These are phyloP conservation scores for Zaprionus lachaisei DNA, from an alignment of 1,140 invertebrate genomes.

Conservation along the genomic window DNA sequence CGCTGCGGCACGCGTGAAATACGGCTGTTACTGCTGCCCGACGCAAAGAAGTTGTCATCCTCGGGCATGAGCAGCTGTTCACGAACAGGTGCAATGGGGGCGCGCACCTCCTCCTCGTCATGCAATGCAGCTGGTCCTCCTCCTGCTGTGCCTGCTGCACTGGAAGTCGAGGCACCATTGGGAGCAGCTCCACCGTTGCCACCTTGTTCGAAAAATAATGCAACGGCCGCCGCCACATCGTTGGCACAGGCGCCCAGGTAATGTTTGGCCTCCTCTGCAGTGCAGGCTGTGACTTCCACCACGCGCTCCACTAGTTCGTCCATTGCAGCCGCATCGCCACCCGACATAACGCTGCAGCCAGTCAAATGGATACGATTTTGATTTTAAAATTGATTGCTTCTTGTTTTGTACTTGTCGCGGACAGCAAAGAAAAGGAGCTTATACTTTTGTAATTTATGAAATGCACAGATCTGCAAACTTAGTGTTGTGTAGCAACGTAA, in stretches of 20 bases:
- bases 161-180: slow-evolving; percentile 25
- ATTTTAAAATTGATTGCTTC: slow-evolving; percentile 8
- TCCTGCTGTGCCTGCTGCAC: slow-evolving; percentile 6
- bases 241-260: slow-evolving; percentile 74
- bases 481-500: slow-evolving; percentile 29
- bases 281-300: slow-evolving; percentile 75
- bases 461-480: slow-evolving; percentile 29
- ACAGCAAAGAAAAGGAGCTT: slow-evolving; percentile 24
- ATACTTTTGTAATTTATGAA: slow-evolving; percentile 33
- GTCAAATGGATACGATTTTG: slow-evolving; percentile 6
- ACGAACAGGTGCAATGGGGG: slow-evolving; percentile 78
- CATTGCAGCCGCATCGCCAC: slow-evolving; percentile 47
- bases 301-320: slow-evolving; percentile 69
- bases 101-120: slow-evolving; percentile 77
- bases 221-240: slow-evolving; percentile 77
- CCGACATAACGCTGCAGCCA: slow-evolving; percentile 52
- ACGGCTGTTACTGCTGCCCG: slow-evolving; percentile 52
- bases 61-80: slow-evolving; percentile 81
- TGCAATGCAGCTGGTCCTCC: neutral
- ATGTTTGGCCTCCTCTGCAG: slow-evolving; percentile 69
- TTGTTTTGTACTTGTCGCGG: neutral
- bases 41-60: slow-evolving; percentile 81
- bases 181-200: slow-evolving; percentile 22
- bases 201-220: slow-evolving; percentile 76
- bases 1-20: slow-evolving; percentile 59